Conservation (phyloP, 1,140 invertebrate species). For the Hycleus cichorii region DNA sequence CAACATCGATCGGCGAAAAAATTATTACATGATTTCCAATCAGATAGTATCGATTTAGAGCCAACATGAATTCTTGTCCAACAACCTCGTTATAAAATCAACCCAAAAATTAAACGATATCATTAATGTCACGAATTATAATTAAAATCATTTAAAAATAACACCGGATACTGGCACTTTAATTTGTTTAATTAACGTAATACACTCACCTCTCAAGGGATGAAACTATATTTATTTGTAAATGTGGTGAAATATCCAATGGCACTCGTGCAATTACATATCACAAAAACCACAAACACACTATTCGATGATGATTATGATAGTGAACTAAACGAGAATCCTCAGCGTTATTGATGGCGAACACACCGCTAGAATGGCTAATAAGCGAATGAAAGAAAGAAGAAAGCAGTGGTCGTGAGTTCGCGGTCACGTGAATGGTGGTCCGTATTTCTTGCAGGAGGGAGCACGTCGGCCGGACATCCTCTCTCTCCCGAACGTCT, state of each 20-base stretch:
- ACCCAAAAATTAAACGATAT: too few species aligned
- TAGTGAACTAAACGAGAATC: too few species aligned
- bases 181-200: too few species aligned
- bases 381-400: conserved; percentile 15
- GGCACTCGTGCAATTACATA: conserved; percentile 6
- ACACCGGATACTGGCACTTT: too few species aligned
- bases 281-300: conserved; percentile 10
- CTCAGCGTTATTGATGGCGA: too few species aligned
- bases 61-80: too few species aligned
- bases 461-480: conserved; percentile 16
- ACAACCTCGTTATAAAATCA: too few species aligned
- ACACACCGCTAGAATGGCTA: neutral
- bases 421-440: conserved; percentile 8
- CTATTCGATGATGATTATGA: neutral
- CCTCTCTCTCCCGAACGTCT: conserved; percentile 4
- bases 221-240: neutral
- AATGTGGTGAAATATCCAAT: neutral
- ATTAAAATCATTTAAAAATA: too few species aligned
- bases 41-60: too few species aligned
- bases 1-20: too few species aligned
- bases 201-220: neutral
- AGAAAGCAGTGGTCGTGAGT: conserved; percentile 15
- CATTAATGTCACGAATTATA: too few species aligned
- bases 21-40: too few species aligned
- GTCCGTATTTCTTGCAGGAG: conserved; percentile 7